Conservation (phyloP, 2,113 vertebrate genomes). For the Tiliqua scincoides region DNA sequence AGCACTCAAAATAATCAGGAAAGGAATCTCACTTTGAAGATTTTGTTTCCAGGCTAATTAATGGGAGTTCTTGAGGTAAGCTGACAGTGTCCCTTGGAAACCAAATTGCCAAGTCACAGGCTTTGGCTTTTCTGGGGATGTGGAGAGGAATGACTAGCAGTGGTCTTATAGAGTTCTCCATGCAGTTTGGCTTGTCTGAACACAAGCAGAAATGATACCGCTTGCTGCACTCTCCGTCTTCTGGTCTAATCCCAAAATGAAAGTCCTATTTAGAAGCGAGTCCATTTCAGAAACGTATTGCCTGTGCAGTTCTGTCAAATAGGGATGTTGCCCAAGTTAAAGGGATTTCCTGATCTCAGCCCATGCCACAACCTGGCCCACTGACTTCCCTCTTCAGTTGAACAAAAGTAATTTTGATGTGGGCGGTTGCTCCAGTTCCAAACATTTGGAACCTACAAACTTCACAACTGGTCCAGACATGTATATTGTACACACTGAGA, state of each 20-base stretch:
- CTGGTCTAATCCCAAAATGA: not conserved
- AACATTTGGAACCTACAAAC: not conserved
- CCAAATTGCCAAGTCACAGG: not conserved
- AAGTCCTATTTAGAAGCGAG: not conserved
- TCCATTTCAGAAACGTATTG: not conserved
- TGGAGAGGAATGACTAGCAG: not conserved
- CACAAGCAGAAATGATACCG: not conserved
- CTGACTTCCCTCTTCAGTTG: not conserved
- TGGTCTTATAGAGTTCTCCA: not conserved
- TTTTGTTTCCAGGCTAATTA: not conserved
- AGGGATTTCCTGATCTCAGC: not conserved
- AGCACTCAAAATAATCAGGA: not conserved
- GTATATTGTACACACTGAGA: not conserved
- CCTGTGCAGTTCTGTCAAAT: not conserved
- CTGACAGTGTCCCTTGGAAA: not conserved
- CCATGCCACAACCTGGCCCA: not conserved
- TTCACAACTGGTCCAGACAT: not conserved
- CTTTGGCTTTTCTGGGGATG: not conserved
- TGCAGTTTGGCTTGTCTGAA: not conserved
- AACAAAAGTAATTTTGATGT: not conserved
- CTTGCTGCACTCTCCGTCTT: not conserved
- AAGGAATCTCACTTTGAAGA: not conserved
- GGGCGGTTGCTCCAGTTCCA: not conserved
- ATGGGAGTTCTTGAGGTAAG: not conserved
- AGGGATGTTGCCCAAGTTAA: not conserved